Evolutionary conservation across 35 echinoderm and acorn worm genomes (phyloP).

Genomic region (Lytechinus variegatus): DNA sequence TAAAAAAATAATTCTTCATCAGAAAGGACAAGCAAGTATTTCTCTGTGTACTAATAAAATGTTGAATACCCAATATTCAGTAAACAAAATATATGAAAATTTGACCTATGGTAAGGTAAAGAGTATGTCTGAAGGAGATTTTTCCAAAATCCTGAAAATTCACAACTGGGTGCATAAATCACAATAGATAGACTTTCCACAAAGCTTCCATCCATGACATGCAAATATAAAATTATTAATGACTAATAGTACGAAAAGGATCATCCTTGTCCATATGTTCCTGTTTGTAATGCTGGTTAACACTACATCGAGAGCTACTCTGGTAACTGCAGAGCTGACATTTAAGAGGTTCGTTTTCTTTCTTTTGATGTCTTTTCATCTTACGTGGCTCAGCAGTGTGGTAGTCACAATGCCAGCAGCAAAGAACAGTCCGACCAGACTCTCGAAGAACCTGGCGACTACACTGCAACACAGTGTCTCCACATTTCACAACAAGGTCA

Average conservation of each 20-base stretch:
- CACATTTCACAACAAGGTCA: slow-evolving; percentile 94
- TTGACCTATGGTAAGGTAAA: too few relatives aligned
- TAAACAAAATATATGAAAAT: too few relatives aligned
- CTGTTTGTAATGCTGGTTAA: slow-evolving; percentile 97
- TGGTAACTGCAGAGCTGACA: slow-evolving; percentile 91
- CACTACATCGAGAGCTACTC: slow-evolving; percentile 75
- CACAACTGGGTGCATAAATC: too few relatives aligned
- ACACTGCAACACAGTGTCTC: slow-evolving; percentile 80
- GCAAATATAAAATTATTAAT: not conserved
- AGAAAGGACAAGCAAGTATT: too few relatives aligned
- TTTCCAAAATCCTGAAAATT: too few relatives aligned
- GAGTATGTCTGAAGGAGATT: too few relatives aligned
- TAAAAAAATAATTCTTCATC: too few relatives aligned
- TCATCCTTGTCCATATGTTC: slow-evolving; percentile 84
- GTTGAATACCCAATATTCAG: too few relatives aligned
- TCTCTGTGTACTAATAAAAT: too few relatives aligned
- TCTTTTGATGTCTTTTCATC: slow-evolving; percentile 95
- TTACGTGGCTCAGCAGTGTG: slow-evolving; percentile 98
- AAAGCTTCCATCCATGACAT: not conserved
- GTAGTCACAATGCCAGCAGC: slow-evolving; percentile 97
- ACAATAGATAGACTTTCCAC: not conserved
- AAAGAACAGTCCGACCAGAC: slow-evolving; percentile 92
- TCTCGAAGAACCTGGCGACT: slow-evolving; percentile 94
- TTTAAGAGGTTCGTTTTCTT: slow-evolving; percentile 79
- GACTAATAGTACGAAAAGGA: slow-evolving; percentile 8